Conservation (phyloP, 2,797 vertebrate species). For the Odontamblyopus lacepedii region DNA sequence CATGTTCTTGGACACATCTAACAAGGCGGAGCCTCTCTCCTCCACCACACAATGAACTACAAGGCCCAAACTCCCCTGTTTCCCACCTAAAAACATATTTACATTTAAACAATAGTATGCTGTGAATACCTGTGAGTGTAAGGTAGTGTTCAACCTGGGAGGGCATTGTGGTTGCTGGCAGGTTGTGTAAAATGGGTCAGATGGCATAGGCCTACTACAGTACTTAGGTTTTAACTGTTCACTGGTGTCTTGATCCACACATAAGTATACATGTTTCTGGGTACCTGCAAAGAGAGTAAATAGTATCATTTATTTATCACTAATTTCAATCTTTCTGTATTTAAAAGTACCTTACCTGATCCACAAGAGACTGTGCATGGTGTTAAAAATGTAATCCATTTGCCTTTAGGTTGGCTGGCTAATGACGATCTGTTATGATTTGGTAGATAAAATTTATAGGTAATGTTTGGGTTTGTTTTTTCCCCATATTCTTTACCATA, state of each 20-base stretch:
- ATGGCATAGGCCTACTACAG: constrained; percentile 70
- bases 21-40: constrained; percentile 70
- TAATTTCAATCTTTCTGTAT: constrained; percentile 10
- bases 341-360: constrained; percentile 77
- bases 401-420: constrained; percentile 45
- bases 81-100: constrained; percentile 68
- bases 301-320: not conserved
- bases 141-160: constrained; percentile 71
- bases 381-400: constrained; percentile 75
- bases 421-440: constrained; percentile 30
- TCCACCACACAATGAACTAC: constrained; percentile 74
- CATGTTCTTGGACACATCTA: constrained; percentile 66
- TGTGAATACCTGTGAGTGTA: not conserved
- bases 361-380: constrained; percentile 91
- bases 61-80: constrained; percentile 68
- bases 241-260: constrained; percentile 74
- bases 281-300: constrained; percentile 69
- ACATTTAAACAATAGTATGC: constrained; percentile 13
- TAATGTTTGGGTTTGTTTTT: constrained; percentile 86
- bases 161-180: constrained; percentile 82
- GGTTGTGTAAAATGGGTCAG: constrained; percentile 51
- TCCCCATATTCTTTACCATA: constrained; percentile 88
- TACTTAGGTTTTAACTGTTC: constrained; percentile 64
- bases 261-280: constrained; percentile 71
- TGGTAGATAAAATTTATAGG: constrained; percentile 83